Conservation (phyloP, 2,888 invertebrate genomes). For the Leptopilina myrica region DNA sequence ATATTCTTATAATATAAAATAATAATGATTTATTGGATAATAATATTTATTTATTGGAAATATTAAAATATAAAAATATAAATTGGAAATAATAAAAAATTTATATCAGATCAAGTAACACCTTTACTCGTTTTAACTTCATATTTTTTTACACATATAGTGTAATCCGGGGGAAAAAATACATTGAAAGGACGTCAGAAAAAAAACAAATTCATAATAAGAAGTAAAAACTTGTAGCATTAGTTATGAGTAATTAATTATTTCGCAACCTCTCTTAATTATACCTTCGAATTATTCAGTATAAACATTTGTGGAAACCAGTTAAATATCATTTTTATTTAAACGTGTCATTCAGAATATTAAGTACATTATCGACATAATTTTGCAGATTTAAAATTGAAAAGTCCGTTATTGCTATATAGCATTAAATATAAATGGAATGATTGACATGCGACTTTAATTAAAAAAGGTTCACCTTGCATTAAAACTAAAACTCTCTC, state of each 20-base stretch:
- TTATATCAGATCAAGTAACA: no score
- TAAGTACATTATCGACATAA: neutral
- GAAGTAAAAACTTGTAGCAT: neutral
- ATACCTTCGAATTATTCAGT: constrained; percentile 1
- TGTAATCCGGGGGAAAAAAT: neutral
- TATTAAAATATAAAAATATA: no score
- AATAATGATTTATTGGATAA: no score
- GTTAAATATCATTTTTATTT: constrained; percentile 27
- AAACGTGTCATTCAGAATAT: constrained; percentile 17
- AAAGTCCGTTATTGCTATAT: neutral
- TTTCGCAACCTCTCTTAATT: constrained; percentile 2
- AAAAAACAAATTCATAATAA: neutral
- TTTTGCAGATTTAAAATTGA: constrained; percentile 2
- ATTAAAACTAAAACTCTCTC: neutral
- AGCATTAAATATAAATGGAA: neutral
- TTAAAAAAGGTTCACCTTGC: neutral
- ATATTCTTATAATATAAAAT: no score
- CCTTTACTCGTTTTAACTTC: no score
- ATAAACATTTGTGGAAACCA: constrained; percentile 1
- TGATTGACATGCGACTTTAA: neutral
- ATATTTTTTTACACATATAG: no score
- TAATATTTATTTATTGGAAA: no score
- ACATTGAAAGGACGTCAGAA: neutral
- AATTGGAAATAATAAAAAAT: no score
- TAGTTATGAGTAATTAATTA: constrained; percentile 4